These are phyloP conservation scores for Platysteira castanea DNA, from an alignment of 2,113 vertebrate genomes.

Conservation along the genomic window DNA sequence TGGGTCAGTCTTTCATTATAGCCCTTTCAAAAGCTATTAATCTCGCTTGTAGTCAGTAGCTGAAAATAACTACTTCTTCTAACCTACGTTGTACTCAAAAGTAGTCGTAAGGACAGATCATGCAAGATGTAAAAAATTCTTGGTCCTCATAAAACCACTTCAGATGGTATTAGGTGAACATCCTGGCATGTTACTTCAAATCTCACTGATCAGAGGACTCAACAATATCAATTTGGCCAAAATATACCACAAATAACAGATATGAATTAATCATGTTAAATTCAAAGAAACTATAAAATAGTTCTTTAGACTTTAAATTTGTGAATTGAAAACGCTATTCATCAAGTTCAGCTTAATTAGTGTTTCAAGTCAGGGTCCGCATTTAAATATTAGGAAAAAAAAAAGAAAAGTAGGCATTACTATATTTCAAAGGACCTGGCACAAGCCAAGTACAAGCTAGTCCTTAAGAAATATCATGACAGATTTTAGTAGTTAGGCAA, in stretches of 20 bases:
- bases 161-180: constrained; percentile 24
- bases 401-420: neutral
- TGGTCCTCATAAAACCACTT: constrained; percentile 64
- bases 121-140: constrained; percentile 68
- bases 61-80: constrained; percentile 91
- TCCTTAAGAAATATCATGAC: constrained; percentile 51
- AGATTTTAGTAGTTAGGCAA: constrained; percentile 54
- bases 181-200: neutral
- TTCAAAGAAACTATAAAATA: neutral
- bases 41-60: constrained; percentile 86
- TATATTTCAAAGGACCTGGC: neutral
- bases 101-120: constrained; percentile 79
- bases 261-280: neutral
- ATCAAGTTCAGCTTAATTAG: neutral
- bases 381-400: neutral
- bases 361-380: neutral
- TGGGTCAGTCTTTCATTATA: constrained; percentile 91
- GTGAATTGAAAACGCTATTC: neutral
- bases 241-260: neutral
- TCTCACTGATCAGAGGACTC: neutral
- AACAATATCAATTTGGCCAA: neutral
- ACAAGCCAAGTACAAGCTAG: constrained; percentile 2
- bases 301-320: neutral
- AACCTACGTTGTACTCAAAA: constrained; percentile 83
- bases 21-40: constrained; percentile 92